These are phyloP conservation scores for Danio aesculapii DNA, from an alignment of 2,797 vertebrate species.

Conservation along the genomic window DNA sequence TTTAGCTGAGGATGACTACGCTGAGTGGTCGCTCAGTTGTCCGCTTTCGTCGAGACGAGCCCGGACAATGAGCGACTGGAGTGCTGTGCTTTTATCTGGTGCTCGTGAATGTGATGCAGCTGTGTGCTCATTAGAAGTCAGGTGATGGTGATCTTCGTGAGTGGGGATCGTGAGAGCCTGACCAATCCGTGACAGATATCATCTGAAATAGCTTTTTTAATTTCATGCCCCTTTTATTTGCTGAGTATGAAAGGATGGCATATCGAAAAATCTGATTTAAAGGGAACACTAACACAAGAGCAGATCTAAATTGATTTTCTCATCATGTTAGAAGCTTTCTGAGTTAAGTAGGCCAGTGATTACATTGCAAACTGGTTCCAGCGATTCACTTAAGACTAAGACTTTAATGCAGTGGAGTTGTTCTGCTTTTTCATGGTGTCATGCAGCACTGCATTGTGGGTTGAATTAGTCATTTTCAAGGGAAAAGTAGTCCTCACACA, in stretches of 20 bases:
- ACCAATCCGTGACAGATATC: not conserved
- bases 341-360: constrained; percentile 9
- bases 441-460: constrained; percentile 16
- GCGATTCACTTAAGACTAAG: constrained; percentile 27
- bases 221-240: constrained; percentile 3
- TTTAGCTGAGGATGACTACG: no score
- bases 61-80: no score
- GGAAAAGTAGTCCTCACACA: constrained; percentile 2
- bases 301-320: not conserved
- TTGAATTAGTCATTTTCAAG: constrained; percentile 33
- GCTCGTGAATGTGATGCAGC: no score
- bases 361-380: constrained; percentile 25
- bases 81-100: no score
- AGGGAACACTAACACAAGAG: not conserved
- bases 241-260: not conserved
- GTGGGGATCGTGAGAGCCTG: no score
- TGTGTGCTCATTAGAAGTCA: no score
- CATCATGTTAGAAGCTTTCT: constrained; percentile 5
- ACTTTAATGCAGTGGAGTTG: not conserved
- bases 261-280: constrained; percentile 14
- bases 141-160: no score
- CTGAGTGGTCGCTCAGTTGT: no score
- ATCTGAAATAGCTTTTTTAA: constrained; percentile 10
- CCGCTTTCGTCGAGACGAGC: no score
- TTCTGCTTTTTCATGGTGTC: constrained; percentile 6